phyloP scores from a whole-genome alignment of 2,888 invertebrate genomes.

The Saturnia japonica region DNA sequence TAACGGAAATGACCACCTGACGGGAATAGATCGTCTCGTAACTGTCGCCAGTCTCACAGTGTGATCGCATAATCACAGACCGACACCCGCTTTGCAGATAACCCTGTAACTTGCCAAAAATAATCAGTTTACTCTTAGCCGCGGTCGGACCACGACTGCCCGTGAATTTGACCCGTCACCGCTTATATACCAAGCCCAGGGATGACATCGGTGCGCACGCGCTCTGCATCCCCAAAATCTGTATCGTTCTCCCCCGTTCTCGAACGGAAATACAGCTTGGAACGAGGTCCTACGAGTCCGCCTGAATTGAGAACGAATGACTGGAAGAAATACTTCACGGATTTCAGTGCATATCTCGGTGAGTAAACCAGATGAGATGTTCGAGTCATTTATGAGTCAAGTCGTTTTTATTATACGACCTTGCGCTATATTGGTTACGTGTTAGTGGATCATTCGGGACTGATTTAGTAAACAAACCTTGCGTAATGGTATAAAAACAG shows the following conservation, averaged over 20 bases:
- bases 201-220: slow-evolving; percentile 84
- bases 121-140: slow-evolving; percentile 75
- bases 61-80: slow-evolving; percentile 74
- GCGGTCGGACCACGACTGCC: slow-evolving; percentile 76
- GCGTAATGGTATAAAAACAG: slow-evolving; percentile 47
- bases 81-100: slow-evolving; percentile 72
- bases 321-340: slow-evolving; percentile 76
- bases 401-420: slow-evolving; percentile 68
- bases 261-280: slow-evolving; percentile 80
- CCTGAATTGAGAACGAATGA: slow-evolving; percentile 66
- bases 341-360: slow-evolving; percentile 80
- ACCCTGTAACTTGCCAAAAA: slow-evolving; percentile 70
- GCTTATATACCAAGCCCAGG: slow-evolving; percentile 70
- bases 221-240: slow-evolving; percentile 84
- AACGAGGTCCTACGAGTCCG: slow-evolving; percentile 61
- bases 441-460: slow-evolving; percentile 71
- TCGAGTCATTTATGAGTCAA: slow-evolving; percentile 56
- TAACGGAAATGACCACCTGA: slow-evolving; percentile 78
- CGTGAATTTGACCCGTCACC: slow-evolving; percentile 49
- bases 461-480: slow-evolving; percentile 71
- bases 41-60: slow-evolving; percentile 71
- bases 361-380: slow-evolving; percentile 54
- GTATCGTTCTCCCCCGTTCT: slow-evolving; percentile 85
- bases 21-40: slow-evolving; percentile 78
- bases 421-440: slow-evolving; percentile 76